Base-by-base conservation (phyloP, 2,113 vertebrate genomes). In the Beaufortia kweichowensis region DNA sequence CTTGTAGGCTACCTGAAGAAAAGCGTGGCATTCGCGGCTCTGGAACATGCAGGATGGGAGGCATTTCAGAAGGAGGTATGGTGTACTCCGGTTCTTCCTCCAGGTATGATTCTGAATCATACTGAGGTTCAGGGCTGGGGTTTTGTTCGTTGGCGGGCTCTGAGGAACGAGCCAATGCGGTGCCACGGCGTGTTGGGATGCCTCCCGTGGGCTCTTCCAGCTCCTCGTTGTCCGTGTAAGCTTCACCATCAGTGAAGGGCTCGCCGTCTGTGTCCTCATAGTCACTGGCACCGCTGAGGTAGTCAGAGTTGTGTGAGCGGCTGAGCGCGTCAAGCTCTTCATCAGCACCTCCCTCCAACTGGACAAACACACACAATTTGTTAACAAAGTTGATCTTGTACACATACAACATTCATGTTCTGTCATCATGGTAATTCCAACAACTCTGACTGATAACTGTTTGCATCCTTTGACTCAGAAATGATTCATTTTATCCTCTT, bases 261-360 rank as follows among this genome's bases (percentile, higher is more conserved):
- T 98, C 96, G 0, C 92, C 96, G 0, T 99, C 97, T 0, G 95
- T 98, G 83, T 96, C 95, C 0, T 98, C 97, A 0, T 96, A 94
- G 88, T 99, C 96, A 0, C 97, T 99, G 86, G 95, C 96, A 0
- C 95, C 97, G 24, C 95, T 98, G 77, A 99, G 92, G 84, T 98
- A 97, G 8, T 95, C 96, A 0, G 93, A 89, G 77, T 83, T 81
- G 39, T 83, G 85, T 0, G 26, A 83, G 5, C 87, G 91, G 0
- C 88, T 84, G 0, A 87, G 87, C 75, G 90, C 89, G 0, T 94
- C 91, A 29, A 97, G 82, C 78, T 97, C 91, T 31, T 88, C 90
- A 14, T 94, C 93, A 24, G 86, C 92, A 0, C 86, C 85, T 0
- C 79, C 71, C 10, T 96, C 95, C 89, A 93, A 72, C 97, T 98